Percentiles rank a stretch among this genome's conserved stretches.
Conservation (phyloP, 1,140 invertebrate genomes). For the Chelonus insularis region DNA sequence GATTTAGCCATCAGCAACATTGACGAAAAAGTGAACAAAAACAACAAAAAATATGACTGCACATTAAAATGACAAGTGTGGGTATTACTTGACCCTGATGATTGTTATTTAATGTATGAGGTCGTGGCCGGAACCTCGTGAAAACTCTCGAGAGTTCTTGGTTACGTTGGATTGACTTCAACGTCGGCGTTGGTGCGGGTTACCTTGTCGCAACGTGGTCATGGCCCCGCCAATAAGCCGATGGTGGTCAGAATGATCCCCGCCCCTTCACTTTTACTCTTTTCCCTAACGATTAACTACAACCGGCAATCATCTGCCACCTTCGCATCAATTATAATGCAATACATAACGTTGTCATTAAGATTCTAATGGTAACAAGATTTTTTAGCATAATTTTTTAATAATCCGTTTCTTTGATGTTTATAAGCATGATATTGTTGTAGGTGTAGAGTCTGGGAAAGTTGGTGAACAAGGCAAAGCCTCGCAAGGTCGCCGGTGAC, state of each 20-base stretch:
- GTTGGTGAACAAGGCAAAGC: not conserved
- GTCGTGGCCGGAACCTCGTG: not conserved
- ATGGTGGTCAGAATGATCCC: slow-evolving; percentile 37
- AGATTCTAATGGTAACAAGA: not conserved
- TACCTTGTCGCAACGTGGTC: slow-evolving; percentile 51
- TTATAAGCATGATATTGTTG: not conserved
- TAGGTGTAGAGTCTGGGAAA: not conserved
- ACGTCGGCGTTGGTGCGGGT: slow-evolving; percentile 22
- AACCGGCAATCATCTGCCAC: slow-evolving; percentile 20
- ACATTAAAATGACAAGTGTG: not conserved
- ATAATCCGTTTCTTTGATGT: not conserved
- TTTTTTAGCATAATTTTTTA: not conserved
- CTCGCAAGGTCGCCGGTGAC: slow-evolving; percentile 18
- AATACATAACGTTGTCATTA: slow-evolving; percentile 14
- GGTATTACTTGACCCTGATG: not conserved
- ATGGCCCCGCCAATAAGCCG: slow-evolving; percentile 39
- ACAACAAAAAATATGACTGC: not conserved
- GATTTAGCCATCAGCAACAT: not conserved
- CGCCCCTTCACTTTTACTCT: slow-evolving; percentile 44
- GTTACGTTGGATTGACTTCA: slow-evolving; percentile 8
- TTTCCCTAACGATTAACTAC: slow-evolving; percentile 1
- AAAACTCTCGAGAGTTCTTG: not conserved
- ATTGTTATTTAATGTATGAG: slow-evolving; percentile 1
- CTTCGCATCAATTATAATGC: slow-evolving; percentile 19
- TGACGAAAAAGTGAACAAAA: not conserved